phyloP scores from a whole-genome alignment of 2,797 vertebrate species.

The Sciurus carolinensis region DNA sequence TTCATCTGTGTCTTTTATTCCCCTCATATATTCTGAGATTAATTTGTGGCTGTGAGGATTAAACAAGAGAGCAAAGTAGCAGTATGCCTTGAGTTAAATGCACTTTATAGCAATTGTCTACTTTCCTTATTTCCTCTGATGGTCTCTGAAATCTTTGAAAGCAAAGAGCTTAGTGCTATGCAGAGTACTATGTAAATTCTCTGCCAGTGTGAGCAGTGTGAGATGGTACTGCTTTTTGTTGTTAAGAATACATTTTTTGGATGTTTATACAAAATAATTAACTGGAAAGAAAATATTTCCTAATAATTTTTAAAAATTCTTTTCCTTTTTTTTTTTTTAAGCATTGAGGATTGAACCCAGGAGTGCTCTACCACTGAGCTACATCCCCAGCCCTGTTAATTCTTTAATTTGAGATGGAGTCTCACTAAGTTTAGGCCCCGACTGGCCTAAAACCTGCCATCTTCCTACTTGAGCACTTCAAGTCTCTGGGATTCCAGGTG shows the following conservation, averaged over 20 bases:
- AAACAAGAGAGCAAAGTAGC: neutral
- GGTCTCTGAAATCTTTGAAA: neutral
- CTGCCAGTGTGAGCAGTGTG: too few species aligned
- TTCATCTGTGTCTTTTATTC: neutral
- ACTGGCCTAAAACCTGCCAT: too few species aligned
- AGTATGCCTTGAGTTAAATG: neutral
- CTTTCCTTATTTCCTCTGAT: neutral
- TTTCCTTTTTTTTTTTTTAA: too few species aligned
- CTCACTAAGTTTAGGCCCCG: too few species aligned
- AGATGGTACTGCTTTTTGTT: neutral
- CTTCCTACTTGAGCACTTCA: too few species aligned
- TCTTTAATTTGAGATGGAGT: too few species aligned
- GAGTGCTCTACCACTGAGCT: too few species aligned
- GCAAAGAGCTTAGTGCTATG: neutral
- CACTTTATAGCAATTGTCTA: neutral
- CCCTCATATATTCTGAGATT: neutral
- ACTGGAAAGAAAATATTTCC: neutral
- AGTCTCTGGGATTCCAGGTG: too few species aligned
- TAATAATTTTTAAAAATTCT: neutral
- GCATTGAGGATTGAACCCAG: too few species aligned
- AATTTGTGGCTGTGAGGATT: neutral
- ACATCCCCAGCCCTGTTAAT: too few species aligned
- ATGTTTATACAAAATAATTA: neutral
- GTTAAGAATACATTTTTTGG: neutral
- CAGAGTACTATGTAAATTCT: neutral